phyloP scores from a whole-genome alignment of 2,113 vertebrate species.

The Peromyscus californicus region DNA sequence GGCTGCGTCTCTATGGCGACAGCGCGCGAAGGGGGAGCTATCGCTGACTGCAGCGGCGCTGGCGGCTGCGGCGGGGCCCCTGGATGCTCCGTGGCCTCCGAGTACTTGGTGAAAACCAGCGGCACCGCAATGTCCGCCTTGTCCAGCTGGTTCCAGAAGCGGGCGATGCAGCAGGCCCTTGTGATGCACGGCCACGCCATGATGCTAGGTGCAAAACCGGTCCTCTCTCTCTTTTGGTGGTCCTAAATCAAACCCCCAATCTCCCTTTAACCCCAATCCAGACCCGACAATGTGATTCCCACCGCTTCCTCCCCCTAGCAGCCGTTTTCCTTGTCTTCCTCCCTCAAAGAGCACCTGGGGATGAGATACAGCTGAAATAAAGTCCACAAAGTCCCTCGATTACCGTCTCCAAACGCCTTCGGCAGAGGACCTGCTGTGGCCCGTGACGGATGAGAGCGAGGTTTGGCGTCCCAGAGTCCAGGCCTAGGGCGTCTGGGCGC shows the following conservation, averaged over 20 bases:
- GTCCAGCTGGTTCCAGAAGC: slow-evolving; percentile 98
- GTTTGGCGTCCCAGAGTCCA: background rate
- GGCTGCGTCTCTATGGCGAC: slow-evolving; percentile 93
- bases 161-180: slow-evolving; percentile 98
- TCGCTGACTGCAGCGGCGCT: slow-evolving; percentile 65
- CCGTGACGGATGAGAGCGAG: background rate
- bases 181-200: slow-evolving; percentile 99
- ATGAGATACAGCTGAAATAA: background rate
- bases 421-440: background rate
- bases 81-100: slow-evolving; percentile 93
- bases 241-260: slow-evolving; percentile 45
- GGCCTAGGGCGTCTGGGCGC: slow-evolving; percentile 64
- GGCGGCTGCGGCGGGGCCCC: slow-evolving; percentile 87
- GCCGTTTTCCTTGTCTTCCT: background rate
- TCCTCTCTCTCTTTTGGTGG: background rate
- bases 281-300: background rate
- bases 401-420: slow-evolving; percentile 52
- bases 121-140: slow-evolving; percentile 98
- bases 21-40: slow-evolving; percentile 83
- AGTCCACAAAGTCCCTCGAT: slow-evolving; percentile 54
- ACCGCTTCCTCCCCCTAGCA: background rate
- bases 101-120: slow-evolving; percentile 96
- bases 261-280: slow-evolving; percentile 29
- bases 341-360: background rate
- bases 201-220: slow-evolving; percentile 70